Evolutionary conservation across 2,797 vertebrate species (phyloP), one percentile per base, ranked within the genome.

Genomic region (Champsocephalus esox): DNA sequence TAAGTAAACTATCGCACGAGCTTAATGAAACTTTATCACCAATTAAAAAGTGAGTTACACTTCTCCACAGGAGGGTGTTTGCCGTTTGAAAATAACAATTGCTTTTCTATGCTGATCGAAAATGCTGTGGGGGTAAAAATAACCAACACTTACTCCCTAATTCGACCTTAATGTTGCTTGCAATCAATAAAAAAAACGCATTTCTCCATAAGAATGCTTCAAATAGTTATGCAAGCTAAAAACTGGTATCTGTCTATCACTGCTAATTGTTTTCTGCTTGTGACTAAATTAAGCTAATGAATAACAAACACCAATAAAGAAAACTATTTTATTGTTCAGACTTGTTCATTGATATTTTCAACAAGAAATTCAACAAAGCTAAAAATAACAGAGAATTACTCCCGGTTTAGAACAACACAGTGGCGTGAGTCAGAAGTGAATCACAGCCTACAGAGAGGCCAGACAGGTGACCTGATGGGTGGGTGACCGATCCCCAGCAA

Each of bases 361-460:
- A 44, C 79, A 17, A 14, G 3, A 66, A 50, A 67, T 38, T 56
- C 24, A 62, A 55, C 5, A 60, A 21, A 13, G 19, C 32, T 66
- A 52, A n/a, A 34, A 70, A 61, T 52, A 55, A 73, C 17, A 60
- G 3, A 2, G 13, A 12, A 56, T 48, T 38, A 24, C 14, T 64
- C 21, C 3, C 11, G 9, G 24, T 69, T 51, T 32, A 51, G 48
- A 68, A 1, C 21, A 41, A 50, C 60, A 14, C 19, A 3, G 43
- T 46, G 59, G 12, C 12, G 55, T 79, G 86, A 92, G 70, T 89
- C 83, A 88, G 51, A 48, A 12, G 28, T 84, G 87, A 92, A 70
- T 87, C 73, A 88, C 56, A 45, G 17, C 45, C 48, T 1, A 24
- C 24, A 43, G 32, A 59, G 21, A 51, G 45, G 56, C 67, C 45